phyloP scores from a whole-genome alignment of 2,797 vertebrate species.

The Hemibagrus guttatus region DNA sequence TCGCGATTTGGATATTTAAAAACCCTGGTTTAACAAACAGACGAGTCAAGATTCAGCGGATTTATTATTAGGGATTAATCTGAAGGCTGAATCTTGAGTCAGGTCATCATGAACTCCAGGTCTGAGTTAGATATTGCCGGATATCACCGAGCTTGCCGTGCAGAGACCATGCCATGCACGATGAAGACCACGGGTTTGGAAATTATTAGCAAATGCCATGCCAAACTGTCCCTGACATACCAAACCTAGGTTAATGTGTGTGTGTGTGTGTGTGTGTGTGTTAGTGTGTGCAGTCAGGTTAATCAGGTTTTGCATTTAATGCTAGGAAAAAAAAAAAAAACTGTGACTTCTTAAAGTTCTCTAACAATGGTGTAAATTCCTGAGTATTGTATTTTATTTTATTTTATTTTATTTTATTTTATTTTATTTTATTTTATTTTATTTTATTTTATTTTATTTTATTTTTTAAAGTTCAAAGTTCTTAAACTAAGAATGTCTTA shows the following conservation, averaged over 20 bases:
- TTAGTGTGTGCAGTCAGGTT: neutral
- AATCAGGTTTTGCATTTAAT: neutral
- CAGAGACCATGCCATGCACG: neutral
- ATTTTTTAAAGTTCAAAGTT: no score
- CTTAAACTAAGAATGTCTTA: neutral
- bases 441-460: no score
- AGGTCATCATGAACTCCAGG: neutral
- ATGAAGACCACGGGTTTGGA: neutral
- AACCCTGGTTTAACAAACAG: neutral
- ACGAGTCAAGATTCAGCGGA: neutral
- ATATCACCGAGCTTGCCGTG: neutral
- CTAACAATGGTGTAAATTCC: neutral
- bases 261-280: constrained; percentile 4
- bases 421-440: no score
- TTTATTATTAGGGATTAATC: neutral
- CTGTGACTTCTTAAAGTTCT: neutral
- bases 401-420: no score
- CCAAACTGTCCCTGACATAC: neutral
- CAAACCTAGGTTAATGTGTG: neutral
- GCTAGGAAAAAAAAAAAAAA: neutral
- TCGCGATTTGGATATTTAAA: neutral
- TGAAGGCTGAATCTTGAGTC: constrained; percentile 4
- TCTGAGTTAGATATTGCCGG: neutral
- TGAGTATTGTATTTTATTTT: no score
- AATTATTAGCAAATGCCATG: neutral